Evolutionary conservation across 1,140 invertebrate species (phyloP), one percentile per base, ranked within the genome.

Genomic region (Cydia fagiglandana): DNA sequence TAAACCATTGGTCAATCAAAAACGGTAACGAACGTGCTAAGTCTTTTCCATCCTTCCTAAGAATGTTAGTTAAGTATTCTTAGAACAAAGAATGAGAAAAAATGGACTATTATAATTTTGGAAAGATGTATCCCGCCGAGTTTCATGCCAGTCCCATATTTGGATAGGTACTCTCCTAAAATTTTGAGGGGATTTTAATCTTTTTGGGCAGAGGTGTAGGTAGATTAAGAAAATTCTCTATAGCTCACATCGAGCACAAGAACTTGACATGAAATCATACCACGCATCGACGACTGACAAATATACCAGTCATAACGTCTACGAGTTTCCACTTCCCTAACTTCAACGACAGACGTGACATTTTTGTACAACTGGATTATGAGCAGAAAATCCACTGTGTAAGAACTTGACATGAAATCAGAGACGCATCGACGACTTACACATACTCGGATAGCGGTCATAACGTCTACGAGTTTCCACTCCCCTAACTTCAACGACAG

Each of bases 381-480:
- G 15, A 6, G 56, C n/a, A 61, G 56, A 61, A 24, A 6, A 2
- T 20, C 17, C 56, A 61, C 56, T 61, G 17, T 4, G n/a, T n/a
- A 50, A 50, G 10, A 50, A 50, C 15, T 20, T 20, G 56, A 20
- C 56, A 61, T 24, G 7, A 61, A 61, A 61, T 61, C 17, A 20
- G 20, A 2, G 17, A 9, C 56, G 56, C 56, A 61, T 24, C 4
- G 47, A 50, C 17, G 56, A 61, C 6, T 61, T 3, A 53, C 15
- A 53, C 4, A 9, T 50, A 50, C 1, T 30, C 24, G 24, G 2
- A 56, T 20, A 56, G 7, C 56, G 24, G 56, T 61, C 17, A 10
- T 61, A 20, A 61, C 56, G 56, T 7, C 17, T 17, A 61, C 4
- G 56, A 61, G 56, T 61, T 61, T 61, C 56, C 56, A 61, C 56